phyloP scores from a whole-genome alignment of 2,113 vertebrate species.

The Potamarius usumacintae region DNA sequence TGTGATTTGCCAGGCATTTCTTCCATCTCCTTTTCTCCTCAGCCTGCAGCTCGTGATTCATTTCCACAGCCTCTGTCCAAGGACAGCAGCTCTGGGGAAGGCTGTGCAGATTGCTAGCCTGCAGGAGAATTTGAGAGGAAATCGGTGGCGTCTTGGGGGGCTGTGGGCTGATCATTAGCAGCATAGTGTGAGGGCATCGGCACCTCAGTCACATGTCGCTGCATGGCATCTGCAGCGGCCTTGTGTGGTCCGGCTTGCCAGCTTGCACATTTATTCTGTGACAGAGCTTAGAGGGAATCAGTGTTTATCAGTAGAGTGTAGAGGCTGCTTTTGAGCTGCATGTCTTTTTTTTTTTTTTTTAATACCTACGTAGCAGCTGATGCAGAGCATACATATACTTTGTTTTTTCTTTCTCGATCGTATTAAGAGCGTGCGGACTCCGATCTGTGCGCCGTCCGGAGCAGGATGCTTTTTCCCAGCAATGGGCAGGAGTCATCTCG shows the following conservation, averaged over 20 bases:
- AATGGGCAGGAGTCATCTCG: constrained; percentile 85
- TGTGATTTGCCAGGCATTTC: constrained; percentile 33
- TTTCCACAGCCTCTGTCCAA: constrained; percentile 30
- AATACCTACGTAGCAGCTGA: constrained; percentile 31
- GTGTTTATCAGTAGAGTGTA: constrained; percentile 21
- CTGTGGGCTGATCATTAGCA: constrained; percentile 88
- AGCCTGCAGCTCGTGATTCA: constrained; percentile 40
- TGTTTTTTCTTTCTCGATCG: constrained; percentile 38
- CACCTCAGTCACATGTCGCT: constrained; percentile 96
- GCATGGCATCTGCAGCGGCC: constrained; percentile 78
- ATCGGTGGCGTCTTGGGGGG: constrained; percentile 77
- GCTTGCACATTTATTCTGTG: constrained; percentile 47
- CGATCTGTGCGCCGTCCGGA: constrained; percentile 81
- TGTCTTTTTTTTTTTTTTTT: constrained; percentile 12
- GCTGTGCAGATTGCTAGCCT: constrained; percentile 50
- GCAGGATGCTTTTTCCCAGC: constrained; percentile 96
- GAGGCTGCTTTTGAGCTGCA: constrained; percentile 21
- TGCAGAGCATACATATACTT: constrained; percentile 40
- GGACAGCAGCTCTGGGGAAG: constrained; percentile 20
- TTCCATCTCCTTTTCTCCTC: neutral
- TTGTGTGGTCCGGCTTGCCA: constrained; percentile 68
- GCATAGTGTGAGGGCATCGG: constrained; percentile 90
- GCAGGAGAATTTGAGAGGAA: constrained; percentile 68
- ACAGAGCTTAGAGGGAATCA: constrained; percentile 34
- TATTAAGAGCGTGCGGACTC: constrained; percentile 82